Evolutionary conservation across 1,140 invertebrate genomes (phyloP), one percentile per base, ranked within the genome.

Genomic region (Lepidurus packardi): DNA sequence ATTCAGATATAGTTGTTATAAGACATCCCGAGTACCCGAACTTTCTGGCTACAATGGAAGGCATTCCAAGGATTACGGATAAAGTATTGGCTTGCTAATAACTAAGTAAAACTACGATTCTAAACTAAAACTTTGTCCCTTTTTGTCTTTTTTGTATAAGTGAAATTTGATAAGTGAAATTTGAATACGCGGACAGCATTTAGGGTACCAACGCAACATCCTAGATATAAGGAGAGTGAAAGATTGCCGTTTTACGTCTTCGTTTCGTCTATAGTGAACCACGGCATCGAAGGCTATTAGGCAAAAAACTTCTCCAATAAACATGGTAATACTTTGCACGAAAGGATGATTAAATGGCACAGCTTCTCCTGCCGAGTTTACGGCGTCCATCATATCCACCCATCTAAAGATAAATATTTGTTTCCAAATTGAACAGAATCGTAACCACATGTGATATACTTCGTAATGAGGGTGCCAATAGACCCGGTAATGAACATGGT

Each of bases 341-440:
- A 65, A 65, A 65, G 53, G 53, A 3, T 65, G 53, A 65, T 65
- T 65, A 21, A 65, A 65, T n/a, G 53, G 53, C 21, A 21, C 53
- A 65, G 53, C 53, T 65, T 7, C 53, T 9, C 53, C 53, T 5
- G 8, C 8, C 3, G 53, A 65, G 53, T 65, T 65, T 13, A 65
- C 53, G 16, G 53, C 53, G 53, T 65, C 53, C 53, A 65, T 65
- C 53, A 65, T 65, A 16, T 65, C 53, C 53, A 65, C 53, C 53
- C 53, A 65, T 65, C 53, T 65, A 65, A 65, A 16, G 1, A 65
- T 11, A 21, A 11, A 65, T 13, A 1, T 9, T 65, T 65, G 21
- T n/a, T 65, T 7, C 45, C 16, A 11, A 47, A 10, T 47, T 47
- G 10, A 47, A 10, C 10, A 65, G 21, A 16, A 7, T 21, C 0